Conservation (phyloP, 2,113 vertebrate genomes). For the Colossoma macropomum region DNA sequence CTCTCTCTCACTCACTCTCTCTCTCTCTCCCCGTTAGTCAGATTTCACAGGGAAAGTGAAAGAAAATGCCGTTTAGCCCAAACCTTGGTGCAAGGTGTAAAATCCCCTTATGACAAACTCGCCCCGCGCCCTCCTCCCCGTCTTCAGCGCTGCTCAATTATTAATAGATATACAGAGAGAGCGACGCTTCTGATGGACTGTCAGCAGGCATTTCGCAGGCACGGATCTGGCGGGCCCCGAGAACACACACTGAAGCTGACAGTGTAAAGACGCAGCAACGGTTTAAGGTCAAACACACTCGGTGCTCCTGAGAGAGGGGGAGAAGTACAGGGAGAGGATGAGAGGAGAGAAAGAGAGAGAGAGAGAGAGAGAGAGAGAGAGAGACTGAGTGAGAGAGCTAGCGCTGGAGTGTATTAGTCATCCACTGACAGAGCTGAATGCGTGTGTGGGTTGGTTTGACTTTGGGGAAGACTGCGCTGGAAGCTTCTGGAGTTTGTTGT, state of each 20-base stretch:
- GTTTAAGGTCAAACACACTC: constrained; percentile 75
- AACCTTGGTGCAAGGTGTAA: constrained; percentile 60
- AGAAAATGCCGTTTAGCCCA: constrained; percentile 66
- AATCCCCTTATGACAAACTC: constrained; percentile 63
- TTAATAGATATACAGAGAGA: constrained; percentile 78
- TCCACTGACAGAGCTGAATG: constrained; percentile 39
- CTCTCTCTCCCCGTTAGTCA: constrained; percentile 14
- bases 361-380: constrained; percentile 8
- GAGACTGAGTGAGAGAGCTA: neutral
- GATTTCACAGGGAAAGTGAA: constrained; percentile 55
- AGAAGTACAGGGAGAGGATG: constrained; percentile 34
- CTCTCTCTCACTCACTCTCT: constrained; percentile 5
- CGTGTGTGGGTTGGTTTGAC: constrained; percentile 44
- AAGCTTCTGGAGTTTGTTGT: constrained; percentile 38
- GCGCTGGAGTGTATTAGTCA: constrained; percentile 51
- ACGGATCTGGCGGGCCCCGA: constrained; percentile 65
- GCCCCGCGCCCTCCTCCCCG: constrained; percentile 41
- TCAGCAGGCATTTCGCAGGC: constrained; percentile 69
- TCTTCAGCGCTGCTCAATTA: constrained; percentile 75
- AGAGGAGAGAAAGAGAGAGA: constrained; percentile 45
- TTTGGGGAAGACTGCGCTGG: constrained; percentile 36
- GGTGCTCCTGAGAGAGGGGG: constrained; percentile 41
- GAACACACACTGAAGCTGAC: constrained; percentile 69
- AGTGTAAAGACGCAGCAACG: constrained; percentile 70
- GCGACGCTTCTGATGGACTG: constrained; percentile 71